phyloP scores from a whole-genome alignment of 35 echinoderm and acorn worm genomes.

The Antedon bifida region DNA sequence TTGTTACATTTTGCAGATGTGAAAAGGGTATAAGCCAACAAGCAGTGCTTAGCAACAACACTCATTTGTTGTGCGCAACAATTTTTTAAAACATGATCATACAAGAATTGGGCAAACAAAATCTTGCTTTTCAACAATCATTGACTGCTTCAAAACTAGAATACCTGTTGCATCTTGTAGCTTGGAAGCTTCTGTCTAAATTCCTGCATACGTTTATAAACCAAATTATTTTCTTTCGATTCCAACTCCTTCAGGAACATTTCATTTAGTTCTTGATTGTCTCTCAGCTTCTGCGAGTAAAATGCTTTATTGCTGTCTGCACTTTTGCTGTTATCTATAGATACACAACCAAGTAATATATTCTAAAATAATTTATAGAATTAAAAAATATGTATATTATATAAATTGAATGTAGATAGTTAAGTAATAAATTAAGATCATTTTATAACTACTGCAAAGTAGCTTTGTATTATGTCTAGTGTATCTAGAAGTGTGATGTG shows the following conservation, averaged over 20 bases:
- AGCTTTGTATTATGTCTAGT: too few species aligned
- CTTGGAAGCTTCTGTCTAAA: conserved; percentile 80
- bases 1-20: too few species aligned
- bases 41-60: too few species aligned
- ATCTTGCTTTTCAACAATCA: neutral
- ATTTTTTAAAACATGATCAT: too few species aligned
- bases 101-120: neutral
- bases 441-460: too few species aligned
- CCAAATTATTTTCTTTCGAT: conserved; percentile 25
- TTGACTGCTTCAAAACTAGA: neutral
- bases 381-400: too few species aligned
- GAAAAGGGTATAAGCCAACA: too few species aligned
- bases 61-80: too few species aligned
- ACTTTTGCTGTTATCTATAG: neutral
- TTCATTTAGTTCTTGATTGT: conserved; percentile 30
- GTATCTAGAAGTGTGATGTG: too few species aligned
- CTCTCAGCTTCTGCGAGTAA: conserved; percentile 37
- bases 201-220: conserved; percentile 50
- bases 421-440: too few species aligned
- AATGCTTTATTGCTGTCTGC: conserved; percentile 14
- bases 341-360: neutral
- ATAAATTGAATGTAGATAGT: too few species aligned
- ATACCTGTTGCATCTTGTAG: conserved; percentile 70
- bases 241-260: conserved; percentile 25
- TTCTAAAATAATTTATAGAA: neutral